Evolutionary conservation across 2,797 vertebrate species (phyloP).

Genomic region (Sorex maritimensis): DNA sequence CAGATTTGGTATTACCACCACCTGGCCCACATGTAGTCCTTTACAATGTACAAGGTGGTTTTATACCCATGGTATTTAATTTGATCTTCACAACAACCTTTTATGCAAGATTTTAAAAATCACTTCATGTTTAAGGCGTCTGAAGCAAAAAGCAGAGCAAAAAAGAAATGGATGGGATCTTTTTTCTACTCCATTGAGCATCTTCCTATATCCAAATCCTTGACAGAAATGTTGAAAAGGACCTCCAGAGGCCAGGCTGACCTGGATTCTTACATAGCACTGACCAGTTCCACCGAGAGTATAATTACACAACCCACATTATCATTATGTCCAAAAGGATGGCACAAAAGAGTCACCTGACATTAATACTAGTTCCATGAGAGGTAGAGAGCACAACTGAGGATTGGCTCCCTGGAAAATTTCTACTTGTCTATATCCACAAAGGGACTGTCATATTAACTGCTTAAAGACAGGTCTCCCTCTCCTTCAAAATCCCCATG

Average conservation of each 20-base stretch:
- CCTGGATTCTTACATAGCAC: slow-evolving; percentile 61
- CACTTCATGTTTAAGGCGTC: slow-evolving; percentile 15
- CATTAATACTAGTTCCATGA: neutral
- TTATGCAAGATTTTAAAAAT: slow-evolving; percentile 68
- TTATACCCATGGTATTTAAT: slow-evolving; percentile 68
- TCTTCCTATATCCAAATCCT: slow-evolving; percentile 47
- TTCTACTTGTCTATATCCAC: slow-evolving; percentile 28
- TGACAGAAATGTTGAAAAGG: slow-evolving; percentile 52
- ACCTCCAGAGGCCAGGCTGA: slow-evolving; percentile 30
- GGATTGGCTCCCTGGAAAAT: slow-evolving; percentile 6
- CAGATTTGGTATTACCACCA: slow-evolving; percentile 53
- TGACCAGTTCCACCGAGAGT: slow-evolving; percentile 43
- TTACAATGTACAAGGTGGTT: slow-evolving; percentile 68
- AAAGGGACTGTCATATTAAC: slow-evolving; percentile 34
- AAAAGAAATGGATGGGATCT: slow-evolving; percentile 47
- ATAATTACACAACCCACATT: slow-evolving; percentile 55
- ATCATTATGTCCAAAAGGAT: slow-evolving; percentile 46
- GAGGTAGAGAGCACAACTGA: neutral
- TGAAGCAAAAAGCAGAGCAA: neutral
- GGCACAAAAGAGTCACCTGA: slow-evolving; percentile 19
- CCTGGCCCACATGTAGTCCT: slow-evolving; percentile 35
- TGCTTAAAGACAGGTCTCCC: slow-evolving; percentile 48
- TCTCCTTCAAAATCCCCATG: slow-evolving; percentile 21
- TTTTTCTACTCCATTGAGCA: slow-evolving; percentile 53
- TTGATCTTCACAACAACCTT: slow-evolving; percentile 63